These are phyloP conservation scores for Eilema depressum DNA, from an alignment of 2,888 invertebrate genomes.

Conservation along the genomic window DNA sequence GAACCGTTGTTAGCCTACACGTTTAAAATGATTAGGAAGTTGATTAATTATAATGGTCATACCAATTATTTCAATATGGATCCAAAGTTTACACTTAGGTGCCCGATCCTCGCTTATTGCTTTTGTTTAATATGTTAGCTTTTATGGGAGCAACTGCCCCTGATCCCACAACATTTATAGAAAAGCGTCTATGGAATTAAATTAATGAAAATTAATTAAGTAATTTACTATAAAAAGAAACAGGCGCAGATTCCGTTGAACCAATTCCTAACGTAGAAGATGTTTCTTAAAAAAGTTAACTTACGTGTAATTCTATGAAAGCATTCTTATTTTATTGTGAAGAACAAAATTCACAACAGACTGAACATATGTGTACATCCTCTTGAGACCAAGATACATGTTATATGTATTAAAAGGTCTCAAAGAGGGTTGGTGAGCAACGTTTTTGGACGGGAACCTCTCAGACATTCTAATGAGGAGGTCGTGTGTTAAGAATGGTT, in stretches of 20 bases:
- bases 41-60: too few species aligned
- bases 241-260: not conserved
- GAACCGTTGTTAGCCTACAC: too few species aligned
- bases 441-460: conserved; percentile 69
- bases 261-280: not conserved
- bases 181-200: too few species aligned
- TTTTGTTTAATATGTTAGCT: too few species aligned
- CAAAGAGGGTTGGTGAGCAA: conserved; percentile 68
- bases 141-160: too few species aligned
- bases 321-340: not conserved
- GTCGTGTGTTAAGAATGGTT: conserved; percentile 60
- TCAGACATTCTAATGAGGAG: conserved; percentile 78
- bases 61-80: too few species aligned
- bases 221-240: too few species aligned
- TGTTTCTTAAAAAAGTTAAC: not conserved
- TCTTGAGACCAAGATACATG: conserved; percentile 57
- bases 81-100: too few species aligned
- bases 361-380: conserved; percentile 41
- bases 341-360: conserved; percentile 18
- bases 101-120: too few species aligned
- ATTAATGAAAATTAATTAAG: too few species aligned
- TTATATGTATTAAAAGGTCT: conserved; percentile 65
- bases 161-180: too few species aligned
- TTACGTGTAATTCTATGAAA: not conserved
- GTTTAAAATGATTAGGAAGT: too few species aligned